phyloP scores from a whole-genome alignment of 2,888 invertebrate genomes.

The Agonum fuliginosum region DNA sequence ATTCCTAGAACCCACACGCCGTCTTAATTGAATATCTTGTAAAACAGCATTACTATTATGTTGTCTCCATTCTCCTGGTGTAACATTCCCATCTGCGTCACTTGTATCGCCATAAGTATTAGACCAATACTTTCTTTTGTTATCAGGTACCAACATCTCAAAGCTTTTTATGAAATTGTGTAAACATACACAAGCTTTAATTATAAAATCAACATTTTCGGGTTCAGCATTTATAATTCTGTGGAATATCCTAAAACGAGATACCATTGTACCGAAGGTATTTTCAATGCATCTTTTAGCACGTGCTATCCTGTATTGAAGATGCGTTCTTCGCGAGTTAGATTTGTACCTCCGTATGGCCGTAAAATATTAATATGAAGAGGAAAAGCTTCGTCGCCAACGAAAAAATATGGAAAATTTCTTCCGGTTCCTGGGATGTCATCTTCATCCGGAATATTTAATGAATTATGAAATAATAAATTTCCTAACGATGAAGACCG shows the following conservation, averaged over 20 bases:
- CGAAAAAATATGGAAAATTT: slow-evolving; percentile 54
- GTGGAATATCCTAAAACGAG: neutral
- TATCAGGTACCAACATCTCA: too few species aligned
- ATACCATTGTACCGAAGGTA: slow-evolving; percentile 49
- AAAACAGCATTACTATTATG: too few species aligned
- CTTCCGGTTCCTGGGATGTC: slow-evolving; percentile 32
- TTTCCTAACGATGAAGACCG: slow-evolving; percentile 39
- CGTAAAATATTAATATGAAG: slow-evolving; percentile 52
- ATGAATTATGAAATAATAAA: slow-evolving; percentile 24
- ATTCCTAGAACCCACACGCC: too few species aligned
- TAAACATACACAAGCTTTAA: too few species aligned
- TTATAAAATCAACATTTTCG: too few species aligned
- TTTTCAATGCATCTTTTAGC: slow-evolving; percentile 52
- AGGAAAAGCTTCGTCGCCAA: slow-evolving; percentile 55
- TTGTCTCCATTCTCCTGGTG: too few species aligned
- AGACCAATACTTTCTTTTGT: too few species aligned
- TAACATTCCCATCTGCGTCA: too few species aligned
- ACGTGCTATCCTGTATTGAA: slow-evolving; percentile 49
- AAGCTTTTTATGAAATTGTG: too few species aligned
- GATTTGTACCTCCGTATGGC: slow-evolving; percentile 47
- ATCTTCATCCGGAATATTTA: slow-evolving; percentile 36
- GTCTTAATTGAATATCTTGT: too few species aligned
- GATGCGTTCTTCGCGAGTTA: neutral
- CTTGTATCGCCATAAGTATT: too few species aligned
- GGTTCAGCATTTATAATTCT: too few species aligned